Conservation (phyloP, 1,140 invertebrate genomes). For the Drosophila fuyamai region DNA sequence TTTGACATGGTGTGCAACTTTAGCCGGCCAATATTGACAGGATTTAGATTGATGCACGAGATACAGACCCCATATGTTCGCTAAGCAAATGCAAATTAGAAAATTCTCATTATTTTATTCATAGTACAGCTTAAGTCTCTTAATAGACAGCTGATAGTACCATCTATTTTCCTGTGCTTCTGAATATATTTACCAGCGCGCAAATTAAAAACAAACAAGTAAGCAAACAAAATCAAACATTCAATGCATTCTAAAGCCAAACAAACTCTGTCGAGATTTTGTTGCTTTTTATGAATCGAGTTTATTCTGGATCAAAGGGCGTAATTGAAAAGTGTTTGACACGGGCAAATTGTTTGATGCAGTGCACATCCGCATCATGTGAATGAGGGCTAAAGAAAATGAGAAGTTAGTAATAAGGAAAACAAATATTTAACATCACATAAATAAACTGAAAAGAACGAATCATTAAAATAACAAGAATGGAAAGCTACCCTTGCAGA, state of each 20-base stretch:
- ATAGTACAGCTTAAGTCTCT: constrained; percentile 28
- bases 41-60: constrained; percentile 23
- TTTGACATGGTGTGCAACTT: constrained; percentile 10
- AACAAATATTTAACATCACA: not conserved
- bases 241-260: constrained; percentile 35
- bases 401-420: not conserved
- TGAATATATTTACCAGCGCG: constrained; percentile 53
- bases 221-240: constrained; percentile 47
- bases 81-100: constrained; percentile 15
- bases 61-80: constrained; percentile 5
- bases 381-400: constrained; percentile 15
- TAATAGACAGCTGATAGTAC: constrained; percentile 22
- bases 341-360: constrained; percentile 53
- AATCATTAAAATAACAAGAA: too few species aligned
- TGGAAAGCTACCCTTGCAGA: too few species aligned
- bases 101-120: constrained; percentile 44
- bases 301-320: constrained; percentile 38
- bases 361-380: constrained; percentile 31
- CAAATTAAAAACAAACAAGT: constrained; percentile 74
- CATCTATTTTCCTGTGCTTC: constrained; percentile 5
- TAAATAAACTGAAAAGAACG: too few species aligned
- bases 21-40: constrained; percentile 8
- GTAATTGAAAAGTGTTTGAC: constrained; percentile 61
- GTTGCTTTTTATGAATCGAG: constrained; percentile 27
- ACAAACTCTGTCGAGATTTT: constrained; percentile 27